Evolutionary conservation across 2,888 invertebrate genomes (phyloP), one percentile per base, ranked within the genome.

Genomic region (Sesia bembeciformis): DNA sequence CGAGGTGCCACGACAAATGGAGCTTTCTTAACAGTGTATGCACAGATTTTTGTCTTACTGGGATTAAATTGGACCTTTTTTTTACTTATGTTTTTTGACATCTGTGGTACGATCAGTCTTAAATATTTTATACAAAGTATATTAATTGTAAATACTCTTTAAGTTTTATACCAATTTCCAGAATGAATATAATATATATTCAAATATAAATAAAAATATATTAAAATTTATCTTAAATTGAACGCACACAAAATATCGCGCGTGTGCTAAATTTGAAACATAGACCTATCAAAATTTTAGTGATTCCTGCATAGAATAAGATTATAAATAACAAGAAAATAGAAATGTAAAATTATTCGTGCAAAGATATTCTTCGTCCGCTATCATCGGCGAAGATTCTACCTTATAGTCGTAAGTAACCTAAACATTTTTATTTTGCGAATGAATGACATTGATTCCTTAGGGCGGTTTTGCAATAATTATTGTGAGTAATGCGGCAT

Each of bases 181-280:
- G 23, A 23, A 23, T 23, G 23, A 23, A 23, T 23, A 23, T 23
- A 23, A 23, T 23, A 23, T 23, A 23, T 23, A 23, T 23, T 23
- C 23, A 23, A 23, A 23, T 23, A 2, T 23, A 23, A 23, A 23
- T 23, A 23, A 23, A 23, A 23, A 23, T 23, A 23, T 23, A 23
- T 23, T 23, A 23, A 23, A 23, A 23, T 1, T 23, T 23, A 23
- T 23, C 23, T 1, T 23, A 46, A 46, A 46, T 7, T 62, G 74
- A 76, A 70, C 63, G 72, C 66, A 67, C 43, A 68, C 41, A 43
- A 63, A 64, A 58, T 8, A 74, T 73, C 78, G 72, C 78, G 78
- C 76, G 76, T 80, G 73, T 72, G 81, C 75, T 74, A 80, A 83
- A 81, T 83, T 85, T 83, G 76, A 84, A 83, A 81, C 73, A 75